These are phyloP conservation scores for Nerophis ophidion DNA, from an alignment of 2,113 vertebrate genomes.

Conservation along the genomic window DNA sequence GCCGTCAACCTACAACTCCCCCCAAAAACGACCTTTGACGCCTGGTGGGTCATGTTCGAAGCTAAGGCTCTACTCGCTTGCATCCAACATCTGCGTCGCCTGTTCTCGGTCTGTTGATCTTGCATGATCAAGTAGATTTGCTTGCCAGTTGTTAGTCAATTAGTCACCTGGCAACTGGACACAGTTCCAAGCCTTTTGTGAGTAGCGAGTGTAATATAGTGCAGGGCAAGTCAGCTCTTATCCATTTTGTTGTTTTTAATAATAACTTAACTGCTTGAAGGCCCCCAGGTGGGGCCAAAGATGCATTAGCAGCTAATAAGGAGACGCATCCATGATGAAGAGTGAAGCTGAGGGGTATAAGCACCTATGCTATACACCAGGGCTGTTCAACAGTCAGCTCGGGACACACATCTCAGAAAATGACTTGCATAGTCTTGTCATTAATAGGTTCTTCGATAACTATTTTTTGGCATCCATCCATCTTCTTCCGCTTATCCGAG, in stretches of 20 bases:
- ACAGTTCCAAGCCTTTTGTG: constrained; percentile 19
- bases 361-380: neutral
- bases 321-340: constrained; percentile 10
- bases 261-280: constrained; percentile 23
- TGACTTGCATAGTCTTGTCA: neutral
- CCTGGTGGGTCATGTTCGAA: neutral
- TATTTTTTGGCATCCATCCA: no score
- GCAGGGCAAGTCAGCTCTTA: constrained; percentile 15
- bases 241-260: constrained; percentile 28
- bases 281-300: constrained; percentile 10
- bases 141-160: constrained; percentile 22
- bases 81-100: constrained; percentile 2
- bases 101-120: constrained; percentile 22
- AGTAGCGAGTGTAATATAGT: constrained; percentile 10
- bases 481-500: no score
- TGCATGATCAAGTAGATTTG: constrained; percentile 2
- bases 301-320: constrained; percentile 14
- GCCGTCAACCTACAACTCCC: constrained; percentile 24
- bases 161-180: constrained; percentile 55
- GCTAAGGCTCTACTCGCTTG: neutral
- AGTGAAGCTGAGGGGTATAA: neutral
- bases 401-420: no score
- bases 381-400: no score
- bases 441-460: no score
- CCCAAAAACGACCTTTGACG: neutral